phyloP scores from a whole-genome alignment of 1,140 invertebrate genomes.

The Lucilia cuprina region DNA sequence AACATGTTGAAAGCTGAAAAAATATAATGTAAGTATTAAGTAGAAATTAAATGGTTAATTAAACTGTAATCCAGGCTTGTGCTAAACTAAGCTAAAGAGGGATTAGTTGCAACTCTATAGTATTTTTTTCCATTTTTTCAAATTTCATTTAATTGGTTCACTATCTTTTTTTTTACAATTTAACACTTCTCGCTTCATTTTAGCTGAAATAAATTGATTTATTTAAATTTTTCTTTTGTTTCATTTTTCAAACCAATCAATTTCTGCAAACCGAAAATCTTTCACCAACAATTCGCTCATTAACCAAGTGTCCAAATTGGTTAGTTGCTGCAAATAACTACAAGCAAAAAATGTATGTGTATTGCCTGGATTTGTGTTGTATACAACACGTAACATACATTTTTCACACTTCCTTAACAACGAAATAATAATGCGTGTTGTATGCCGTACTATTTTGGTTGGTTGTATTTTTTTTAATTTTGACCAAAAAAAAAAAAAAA shows the following conservation, averaged over 20 bases:
- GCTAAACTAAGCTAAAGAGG: too few species aligned
- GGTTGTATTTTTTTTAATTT: background rate
- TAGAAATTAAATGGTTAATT: background rate
- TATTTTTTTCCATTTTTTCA: too few species aligned
- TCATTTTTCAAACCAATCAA: background rate
- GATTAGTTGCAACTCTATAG: too few species aligned
- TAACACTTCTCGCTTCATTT: too few species aligned
- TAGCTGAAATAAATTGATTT: too few species aligned
- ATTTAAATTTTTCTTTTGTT: background rate
- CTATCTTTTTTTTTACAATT: too few species aligned
- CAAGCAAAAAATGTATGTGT: too few species aligned
- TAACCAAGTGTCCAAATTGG: background rate
- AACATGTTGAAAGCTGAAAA: background rate
- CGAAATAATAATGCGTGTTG: conserved; percentile 23
- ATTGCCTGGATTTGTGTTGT: background rate
- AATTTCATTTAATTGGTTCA: too few species aligned
- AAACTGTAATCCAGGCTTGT: background rate
- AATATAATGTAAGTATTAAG: background rate
- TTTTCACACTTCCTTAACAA: conserved; percentile 30
- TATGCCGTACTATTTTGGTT: background rate
- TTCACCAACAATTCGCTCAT: background rate
- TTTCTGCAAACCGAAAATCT: background rate
- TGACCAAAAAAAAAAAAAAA: background rate
- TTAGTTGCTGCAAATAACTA: background rate
- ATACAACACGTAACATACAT: conserved; percentile 30